These are phyloP conservation scores for Pollenia amentaria DNA, from an alignment of 2,888 invertebrate species.

Conservation along the genomic window DNA sequence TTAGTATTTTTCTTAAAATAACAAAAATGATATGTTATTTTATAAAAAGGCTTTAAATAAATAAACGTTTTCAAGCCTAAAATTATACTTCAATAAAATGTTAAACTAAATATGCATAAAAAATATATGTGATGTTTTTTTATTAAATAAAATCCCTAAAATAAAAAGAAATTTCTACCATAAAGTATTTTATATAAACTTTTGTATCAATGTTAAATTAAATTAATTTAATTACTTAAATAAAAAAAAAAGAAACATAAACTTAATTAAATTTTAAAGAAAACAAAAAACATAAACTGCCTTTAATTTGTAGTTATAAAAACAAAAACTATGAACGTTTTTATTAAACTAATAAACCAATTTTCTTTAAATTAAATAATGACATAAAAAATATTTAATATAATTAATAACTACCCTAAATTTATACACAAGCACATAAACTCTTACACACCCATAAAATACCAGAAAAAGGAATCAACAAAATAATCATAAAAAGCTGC, in stretches of 20 bases:
- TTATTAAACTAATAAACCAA: not conserved
- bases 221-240: not conserved
- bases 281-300: constrained; percentile 38
- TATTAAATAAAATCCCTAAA: constrained; percentile 19
- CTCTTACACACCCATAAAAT: constrained; percentile 16
- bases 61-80: not conserved
- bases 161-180: constrained; percentile 3
- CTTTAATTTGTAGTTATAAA: constrained; percentile 24
- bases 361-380: constrained; percentile 42
- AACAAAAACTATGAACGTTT: constrained; percentile 7
- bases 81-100: constrained; percentile 36
- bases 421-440: too few relatives aligned
- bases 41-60: not conserved
- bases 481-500: constrained; percentile 21
- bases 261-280: not conserved
- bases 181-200: constrained; percentile 1
- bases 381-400: constrained; percentile 42
- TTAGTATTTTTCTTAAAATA: constrained; percentile 19
- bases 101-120: not conserved
- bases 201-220: not conserved
- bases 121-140: constrained; percentile 61
- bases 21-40: not conserved
- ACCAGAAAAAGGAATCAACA: constrained; percentile 12
- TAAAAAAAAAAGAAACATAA: not conserved
- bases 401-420: constrained; percentile 40